Conservation (phyloP, 2,797 vertebrate genomes). For the Xiphorhynchus erythropygius region DNA sequence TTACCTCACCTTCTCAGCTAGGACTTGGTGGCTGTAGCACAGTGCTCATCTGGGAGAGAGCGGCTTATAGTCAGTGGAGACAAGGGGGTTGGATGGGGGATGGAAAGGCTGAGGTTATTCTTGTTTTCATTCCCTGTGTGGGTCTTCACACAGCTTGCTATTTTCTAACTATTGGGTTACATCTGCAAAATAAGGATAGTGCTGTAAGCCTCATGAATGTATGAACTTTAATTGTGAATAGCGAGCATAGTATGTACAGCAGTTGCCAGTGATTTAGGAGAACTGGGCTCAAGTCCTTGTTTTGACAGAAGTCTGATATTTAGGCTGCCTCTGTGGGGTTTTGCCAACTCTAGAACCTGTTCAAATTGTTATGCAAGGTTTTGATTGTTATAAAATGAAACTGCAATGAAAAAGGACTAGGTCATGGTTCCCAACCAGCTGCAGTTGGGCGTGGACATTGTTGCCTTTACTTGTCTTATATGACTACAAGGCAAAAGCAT, state of each 20-base stretch:
- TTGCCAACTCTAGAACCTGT: not conserved
- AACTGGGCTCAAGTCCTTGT: not conserved
- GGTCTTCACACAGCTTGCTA: not conserved
- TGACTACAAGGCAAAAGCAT: not conserved
- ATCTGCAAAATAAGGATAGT: not conserved
- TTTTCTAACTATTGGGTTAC: not conserved
- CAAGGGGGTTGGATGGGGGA: not conserved
- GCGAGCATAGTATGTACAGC: fast-evolving
- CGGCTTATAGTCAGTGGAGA: fast-evolving
- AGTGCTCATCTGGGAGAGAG: not conserved
- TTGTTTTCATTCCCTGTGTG: not conserved
- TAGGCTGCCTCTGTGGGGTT: not conserved
- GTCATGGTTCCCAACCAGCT: not conserved
- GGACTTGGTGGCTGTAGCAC: not conserved
- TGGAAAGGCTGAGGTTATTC: not conserved
- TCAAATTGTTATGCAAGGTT: not conserved
- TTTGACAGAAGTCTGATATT: not conserved
- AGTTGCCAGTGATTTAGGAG: not conserved
- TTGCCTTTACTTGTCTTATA: not conserved
- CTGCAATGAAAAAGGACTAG: not conserved
- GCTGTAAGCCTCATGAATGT: not conserved
- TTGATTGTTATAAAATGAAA: not conserved
- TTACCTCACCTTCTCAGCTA: not conserved
- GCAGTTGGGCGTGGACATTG: not conserved
- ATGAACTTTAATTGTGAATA: not conserved